Percentiles rank a stretch among this genome's conserved stretches.
Evolutionary conservation across 2,888 invertebrate species (phyloP).

Genomic region (Rhorus exstirpatorius): DNA sequence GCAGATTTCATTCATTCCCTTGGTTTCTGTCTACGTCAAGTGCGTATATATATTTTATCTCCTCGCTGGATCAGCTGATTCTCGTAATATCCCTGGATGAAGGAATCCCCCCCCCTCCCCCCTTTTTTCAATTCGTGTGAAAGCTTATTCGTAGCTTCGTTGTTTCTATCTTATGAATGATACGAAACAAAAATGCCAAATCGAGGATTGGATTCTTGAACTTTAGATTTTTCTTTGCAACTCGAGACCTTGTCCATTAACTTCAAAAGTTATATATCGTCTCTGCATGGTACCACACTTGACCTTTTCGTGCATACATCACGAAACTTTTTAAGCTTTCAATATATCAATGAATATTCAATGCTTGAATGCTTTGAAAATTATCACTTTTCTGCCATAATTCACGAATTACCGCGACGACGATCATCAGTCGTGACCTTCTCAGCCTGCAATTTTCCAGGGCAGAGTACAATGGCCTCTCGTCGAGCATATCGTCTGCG

Average conservation of each 20-base stretch:
- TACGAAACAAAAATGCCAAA: too few species aligned
- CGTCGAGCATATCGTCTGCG: constrained; percentile 53
- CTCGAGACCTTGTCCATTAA: too few species aligned
- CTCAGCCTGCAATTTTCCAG: not conserved
- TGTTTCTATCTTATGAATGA: not conserved
- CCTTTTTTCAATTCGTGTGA: not conserved
- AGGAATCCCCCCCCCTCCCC: not conserved
- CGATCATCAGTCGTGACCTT: not conserved
- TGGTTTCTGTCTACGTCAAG: constrained; percentile 20
- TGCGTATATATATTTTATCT: constrained; percentile 22
- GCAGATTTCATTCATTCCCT: constrained; percentile 49
- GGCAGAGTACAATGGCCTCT: constrained; percentile 35
- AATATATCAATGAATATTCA: too few species aligned
- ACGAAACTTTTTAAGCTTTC: too few species aligned
- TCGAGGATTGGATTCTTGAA: too few species aligned
- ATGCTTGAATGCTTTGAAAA: too few species aligned
- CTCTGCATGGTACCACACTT: too few species aligned
- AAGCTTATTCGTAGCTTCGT: not conserved
- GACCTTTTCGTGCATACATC: too few species aligned
- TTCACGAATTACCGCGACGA: not conserved
- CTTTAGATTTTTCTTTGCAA: too few species aligned
- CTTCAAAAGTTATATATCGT: too few species aligned
- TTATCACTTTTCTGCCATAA: not conserved
- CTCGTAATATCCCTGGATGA: not conserved
- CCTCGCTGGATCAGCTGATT: constrained; percentile 14